Conservation (phyloP, 2,113 vertebrate species). For the Prionailurus bengalensis region DNA sequence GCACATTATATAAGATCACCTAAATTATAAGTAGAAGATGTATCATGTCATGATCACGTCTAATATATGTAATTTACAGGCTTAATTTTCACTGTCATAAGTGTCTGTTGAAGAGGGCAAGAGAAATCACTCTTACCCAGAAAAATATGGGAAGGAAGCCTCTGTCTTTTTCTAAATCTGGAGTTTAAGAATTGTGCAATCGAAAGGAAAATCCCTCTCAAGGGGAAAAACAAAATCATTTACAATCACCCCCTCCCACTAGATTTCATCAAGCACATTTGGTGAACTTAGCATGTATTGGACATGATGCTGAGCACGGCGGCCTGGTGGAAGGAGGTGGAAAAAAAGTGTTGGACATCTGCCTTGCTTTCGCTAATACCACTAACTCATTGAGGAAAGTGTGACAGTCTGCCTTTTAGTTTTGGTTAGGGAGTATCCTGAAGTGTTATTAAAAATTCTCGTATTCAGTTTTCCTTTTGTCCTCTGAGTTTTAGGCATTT, state of each 20-base stretch:
- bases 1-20: slow-evolving; percentile 71
- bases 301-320: not conserved
- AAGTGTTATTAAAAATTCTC: not conserved
- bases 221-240: slow-evolving; percentile 26
- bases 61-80: slow-evolving; percentile 73
- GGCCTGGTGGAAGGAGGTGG: not conserved
- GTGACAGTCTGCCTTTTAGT: not conserved
- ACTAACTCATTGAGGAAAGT: not conserved
- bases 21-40: slow-evolving; percentile 75
- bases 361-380: not conserved
- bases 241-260: not conserved
- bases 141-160: slow-evolving; percentile 64
- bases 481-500: not conserved
- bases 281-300: not conserved
- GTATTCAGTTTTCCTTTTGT: not conserved
- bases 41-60: slow-evolving; percentile 72
- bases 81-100: slow-evolving; percentile 70
- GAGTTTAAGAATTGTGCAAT: slow-evolving; percentile 60
- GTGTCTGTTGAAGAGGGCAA: slow-evolving; percentile 70
- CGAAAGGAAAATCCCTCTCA: slow-evolving; percentile 25
- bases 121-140: slow-evolving; percentile 57
- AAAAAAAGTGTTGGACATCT: not conserved
- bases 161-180: slow-evolving; percentile 61
- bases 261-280: slow-evolving; percentile 28
- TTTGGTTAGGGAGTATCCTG: not conserved